These are phyloP conservation scores for Malacosoma neustria DNA, from an alignment of 2,888 invertebrate genomes.

Conservation along the genomic window DNA sequence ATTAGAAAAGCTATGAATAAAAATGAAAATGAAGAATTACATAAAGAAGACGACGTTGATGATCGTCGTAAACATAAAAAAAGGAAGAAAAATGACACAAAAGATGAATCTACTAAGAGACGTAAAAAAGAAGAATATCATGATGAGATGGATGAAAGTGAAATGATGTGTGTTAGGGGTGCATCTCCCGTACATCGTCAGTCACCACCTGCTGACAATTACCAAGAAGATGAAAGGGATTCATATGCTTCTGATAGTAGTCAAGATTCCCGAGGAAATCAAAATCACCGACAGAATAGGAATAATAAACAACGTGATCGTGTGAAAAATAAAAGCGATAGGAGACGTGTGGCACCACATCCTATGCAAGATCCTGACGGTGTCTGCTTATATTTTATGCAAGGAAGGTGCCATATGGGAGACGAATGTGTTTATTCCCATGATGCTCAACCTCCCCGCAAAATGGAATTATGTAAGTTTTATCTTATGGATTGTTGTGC, in stretches of 20 bases:
- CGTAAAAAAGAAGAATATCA: constrained; percentile 69
- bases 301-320: constrained; percentile 58
- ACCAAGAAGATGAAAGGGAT: constrained; percentile 69
- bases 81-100: constrained; percentile 74
- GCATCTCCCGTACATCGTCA: constrained; percentile 77
- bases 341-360: constrained; percentile 71
- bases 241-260: constrained; percentile 73
- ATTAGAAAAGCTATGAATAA: constrained; percentile 84
- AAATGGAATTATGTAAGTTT: constrained; percentile 96
- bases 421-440: constrained; percentile 92
- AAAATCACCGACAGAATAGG: constrained; percentile 57
- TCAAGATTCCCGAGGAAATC: constrained; percentile 67
- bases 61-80: constrained; percentile 71
- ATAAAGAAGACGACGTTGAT: constrained; percentile 60
- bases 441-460: constrained; percentile 85
- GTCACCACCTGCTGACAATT: constrained; percentile 38
- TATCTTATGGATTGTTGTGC: constrained; percentile 96
- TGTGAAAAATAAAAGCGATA: constrained; percentile 67
- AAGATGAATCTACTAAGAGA: constrained; percentile 75
- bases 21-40: constrained; percentile 66
- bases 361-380: constrained; percentile 80
- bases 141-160: constrained; percentile 82
- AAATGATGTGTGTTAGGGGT: constrained; percentile 86
- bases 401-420: constrained; percentile 91
- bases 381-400: constrained; percentile 89